Evolutionary conservation across 30 jellyfish, hydroid and myxozoan genomes (phyloP).

Genomic region (Aurelia sp.): DNA sequence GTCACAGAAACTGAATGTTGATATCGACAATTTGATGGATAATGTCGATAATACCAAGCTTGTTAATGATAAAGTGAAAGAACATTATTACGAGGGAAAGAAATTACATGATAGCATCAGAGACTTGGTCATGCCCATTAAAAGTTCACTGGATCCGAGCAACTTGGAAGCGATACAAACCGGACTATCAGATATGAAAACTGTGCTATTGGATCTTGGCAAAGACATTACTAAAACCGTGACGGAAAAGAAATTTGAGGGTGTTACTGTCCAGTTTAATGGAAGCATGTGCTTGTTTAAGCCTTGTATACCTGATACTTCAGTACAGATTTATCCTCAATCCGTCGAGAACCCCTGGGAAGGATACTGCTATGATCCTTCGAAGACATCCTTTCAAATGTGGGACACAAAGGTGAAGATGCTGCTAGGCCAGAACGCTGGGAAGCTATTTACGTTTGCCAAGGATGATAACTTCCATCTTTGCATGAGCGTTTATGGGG

Average conservation of each 20-base stretch:
- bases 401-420: conserved; percentile 87
- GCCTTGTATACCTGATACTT: conserved; percentile 71
- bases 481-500: conserved; percentile 77
- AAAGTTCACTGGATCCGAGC: conserved; percentile 11
- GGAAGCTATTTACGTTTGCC: conserved; percentile 67
- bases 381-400: conserved; percentile 77
- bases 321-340: conserved; percentile 59
- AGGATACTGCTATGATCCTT: conserved; percentile 78
- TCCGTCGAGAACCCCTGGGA: conserved; percentile 62
- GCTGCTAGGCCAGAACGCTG: conserved; percentile 16
- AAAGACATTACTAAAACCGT: conserved; percentile 11
- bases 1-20: conserved; percentile 55
- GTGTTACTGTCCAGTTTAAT: conserved; percentile 59
- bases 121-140: not conserved
- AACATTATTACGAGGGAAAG: conserved; percentile 62
- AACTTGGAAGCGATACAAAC: conserved; percentile 25
- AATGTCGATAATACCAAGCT: conserved; percentile 49
- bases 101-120: not conserved
- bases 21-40: conserved; percentile 25
- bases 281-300: conserved; percentile 79
- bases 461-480: conserved; percentile 45
- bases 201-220: conserved; percentile 46
- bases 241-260: conserved; percentile 38
- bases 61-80: conserved; percentile 22
- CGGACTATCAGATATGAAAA: conserved; percentile 24